Conservation (phyloP, 2,797 vertebrate genomes). For the Rhincodon typus region DNA sequence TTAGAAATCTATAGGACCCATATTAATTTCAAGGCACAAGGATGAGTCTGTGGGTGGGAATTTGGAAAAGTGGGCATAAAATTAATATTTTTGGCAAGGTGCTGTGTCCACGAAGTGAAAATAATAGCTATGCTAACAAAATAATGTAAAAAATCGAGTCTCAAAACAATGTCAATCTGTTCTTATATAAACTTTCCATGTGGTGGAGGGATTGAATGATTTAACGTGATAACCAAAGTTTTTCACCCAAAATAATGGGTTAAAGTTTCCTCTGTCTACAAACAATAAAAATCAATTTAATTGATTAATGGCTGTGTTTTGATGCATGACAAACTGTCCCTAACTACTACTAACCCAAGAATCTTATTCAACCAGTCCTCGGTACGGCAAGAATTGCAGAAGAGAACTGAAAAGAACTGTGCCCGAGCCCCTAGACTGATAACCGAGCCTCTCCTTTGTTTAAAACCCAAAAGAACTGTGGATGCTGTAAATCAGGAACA, state of each 20-base stretch:
- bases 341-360: background rate
- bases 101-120: background rate
- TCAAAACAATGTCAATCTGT: background rate
- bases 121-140: background rate
- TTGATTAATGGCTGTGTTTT: background rate
- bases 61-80: background rate
- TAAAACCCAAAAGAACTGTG: too few relatives aligned
- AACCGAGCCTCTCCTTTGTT: too few relatives aligned
- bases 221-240: background rate
- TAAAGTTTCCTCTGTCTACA: too few relatives aligned
- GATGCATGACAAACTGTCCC: background rate
- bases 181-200: background rate
- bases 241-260: background rate
- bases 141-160: background rate
- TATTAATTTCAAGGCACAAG: background rate
- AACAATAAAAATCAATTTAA: background rate
- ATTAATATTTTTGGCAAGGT: background rate
- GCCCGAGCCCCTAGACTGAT: too few relatives aligned
- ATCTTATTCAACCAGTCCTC: background rate
- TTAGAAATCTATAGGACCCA: background rate
- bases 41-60: background rate
- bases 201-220: background rate
- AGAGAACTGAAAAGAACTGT: background rate
- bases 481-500: too few relatives aligned
- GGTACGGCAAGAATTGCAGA: background rate